Conservation (phyloP, 2,113 vertebrate species). For the Ciconia stormi region DNA sequence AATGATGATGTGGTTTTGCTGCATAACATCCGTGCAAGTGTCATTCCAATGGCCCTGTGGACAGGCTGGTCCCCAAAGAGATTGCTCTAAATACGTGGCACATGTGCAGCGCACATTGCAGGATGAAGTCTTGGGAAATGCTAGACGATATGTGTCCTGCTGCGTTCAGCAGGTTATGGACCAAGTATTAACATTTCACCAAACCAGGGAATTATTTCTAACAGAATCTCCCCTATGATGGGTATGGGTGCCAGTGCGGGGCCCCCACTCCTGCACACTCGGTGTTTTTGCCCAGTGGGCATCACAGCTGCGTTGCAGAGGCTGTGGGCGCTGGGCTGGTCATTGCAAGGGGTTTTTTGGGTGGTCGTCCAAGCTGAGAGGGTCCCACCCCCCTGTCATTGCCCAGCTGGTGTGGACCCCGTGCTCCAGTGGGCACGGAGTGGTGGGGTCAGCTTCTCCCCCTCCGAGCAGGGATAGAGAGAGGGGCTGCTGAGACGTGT, state of each 20-base stretch:
- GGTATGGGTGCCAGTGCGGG: accelerated
- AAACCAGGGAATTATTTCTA: not conserved
- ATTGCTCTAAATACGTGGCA: not conserved
- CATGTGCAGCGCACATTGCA: accelerated
- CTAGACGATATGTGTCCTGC: accelerated
- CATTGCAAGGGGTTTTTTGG: not conserved
- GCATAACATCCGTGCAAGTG: accelerated
- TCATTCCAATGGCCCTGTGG: not conserved
- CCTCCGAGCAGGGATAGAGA: not conserved
- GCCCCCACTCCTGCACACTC: not conserved
- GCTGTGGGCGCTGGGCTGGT: not conserved
- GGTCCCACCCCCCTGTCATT: not conserved
- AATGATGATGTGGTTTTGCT: not conserved
- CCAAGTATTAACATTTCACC: not conserved
- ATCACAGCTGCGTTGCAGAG: not conserved
- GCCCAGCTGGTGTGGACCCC: not conserved
- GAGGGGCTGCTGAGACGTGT: not conserved
- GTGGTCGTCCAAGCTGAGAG: not conserved
- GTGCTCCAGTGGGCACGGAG: accelerated
- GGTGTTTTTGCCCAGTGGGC: accelerated
- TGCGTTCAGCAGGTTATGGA: not conserved
- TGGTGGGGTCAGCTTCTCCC: not conserved
- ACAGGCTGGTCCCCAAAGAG: not conserved
- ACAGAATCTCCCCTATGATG: accelerated
- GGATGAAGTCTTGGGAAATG: not conserved